phyloP scores from a whole-genome alignment of 2,113 vertebrate species.

The Megaptera novaeangliae region DNA sequence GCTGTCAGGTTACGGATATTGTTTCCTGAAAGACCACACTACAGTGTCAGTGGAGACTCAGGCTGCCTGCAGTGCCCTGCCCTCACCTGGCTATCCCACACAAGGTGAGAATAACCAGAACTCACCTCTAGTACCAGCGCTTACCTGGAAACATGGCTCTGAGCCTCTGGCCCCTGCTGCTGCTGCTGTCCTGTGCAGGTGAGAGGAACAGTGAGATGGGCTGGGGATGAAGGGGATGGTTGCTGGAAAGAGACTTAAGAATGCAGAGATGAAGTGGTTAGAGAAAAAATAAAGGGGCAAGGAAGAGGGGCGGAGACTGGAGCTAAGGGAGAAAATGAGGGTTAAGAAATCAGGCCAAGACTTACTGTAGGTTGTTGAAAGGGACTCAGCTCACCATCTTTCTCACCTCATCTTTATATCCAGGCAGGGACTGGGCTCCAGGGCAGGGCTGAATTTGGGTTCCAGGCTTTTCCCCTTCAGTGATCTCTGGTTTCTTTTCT shows the following conservation, averaged over 20 bases:
- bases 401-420: background rate
- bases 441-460: background rate
- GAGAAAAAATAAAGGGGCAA: background rate
- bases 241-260: background rate
- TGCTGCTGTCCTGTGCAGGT: constrained; percentile 55
- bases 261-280: background rate
- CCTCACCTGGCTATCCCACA: constrained; percentile 23
- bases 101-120: constrained; percentile 44
- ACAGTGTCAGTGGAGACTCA: constrained; percentile 36
- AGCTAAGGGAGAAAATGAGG: background rate
- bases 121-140: background rate
- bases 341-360: background rate
- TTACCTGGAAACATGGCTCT: constrained; percentile 59
- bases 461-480: background rate
- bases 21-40: constrained; percentile 63
- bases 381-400: background rate
- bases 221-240: background rate
- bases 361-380: background rate
- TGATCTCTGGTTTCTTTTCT: constrained; percentile 38
- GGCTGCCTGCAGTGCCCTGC: background rate
- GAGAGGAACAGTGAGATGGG: constrained; percentile 2
- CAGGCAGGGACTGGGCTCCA: background rate
- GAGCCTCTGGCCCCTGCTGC: constrained; percentile 25
- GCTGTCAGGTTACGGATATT: constrained; percentile 69
- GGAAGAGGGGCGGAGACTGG: background rate